Percentiles rank a stretch among this genome's conserved stretches.
Conservation (phyloP, 2,888 invertebrate genomes). For the Drosophila robusta region DNA sequence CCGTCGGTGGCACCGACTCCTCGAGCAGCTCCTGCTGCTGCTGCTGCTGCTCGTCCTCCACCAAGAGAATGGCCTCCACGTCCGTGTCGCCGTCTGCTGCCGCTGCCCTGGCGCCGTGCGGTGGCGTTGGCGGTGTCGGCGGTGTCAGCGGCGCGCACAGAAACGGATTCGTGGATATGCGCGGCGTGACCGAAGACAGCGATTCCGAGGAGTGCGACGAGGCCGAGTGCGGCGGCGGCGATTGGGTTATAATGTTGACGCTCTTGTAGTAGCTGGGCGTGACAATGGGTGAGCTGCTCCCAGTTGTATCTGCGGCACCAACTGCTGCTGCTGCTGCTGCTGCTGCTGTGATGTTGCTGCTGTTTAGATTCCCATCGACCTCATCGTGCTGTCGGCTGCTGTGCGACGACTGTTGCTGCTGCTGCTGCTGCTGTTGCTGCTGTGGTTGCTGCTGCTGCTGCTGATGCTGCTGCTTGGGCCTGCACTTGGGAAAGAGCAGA, state of each 20-base stretch:
- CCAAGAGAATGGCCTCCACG: slow-evolving; percentile 34
- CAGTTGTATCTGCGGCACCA: slow-evolving; percentile 34
- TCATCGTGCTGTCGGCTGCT: slow-evolving; percentile 54
- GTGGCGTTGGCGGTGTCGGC: slow-evolving; percentile 49
- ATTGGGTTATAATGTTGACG: slow-evolving; percentile 82
- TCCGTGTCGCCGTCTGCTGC: slow-evolving; percentile 16
- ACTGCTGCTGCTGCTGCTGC: slow-evolving; percentile 29
- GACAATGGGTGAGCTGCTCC: slow-evolving; percentile 28
- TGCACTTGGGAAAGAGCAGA: slow-evolving; percentile 94
- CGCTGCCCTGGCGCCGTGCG: slow-evolving; percentile 12
- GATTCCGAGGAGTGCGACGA: slow-evolving; percentile 85
- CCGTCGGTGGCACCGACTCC: slow-evolving; percentile 64
- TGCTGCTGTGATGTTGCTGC: slow-evolving; percentile 38
- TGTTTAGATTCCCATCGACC: slow-evolving; percentile 56
- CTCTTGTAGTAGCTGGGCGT: slow-evolving; percentile 74
- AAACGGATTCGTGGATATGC: slow-evolving; percentile 85
- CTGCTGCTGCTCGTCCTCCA: slow-evolving; percentile 29
- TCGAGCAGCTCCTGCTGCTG: slow-evolving; percentile 31
- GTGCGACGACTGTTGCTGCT: slow-evolving; percentile 36
- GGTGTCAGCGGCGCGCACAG: slow-evolving; percentile 75
- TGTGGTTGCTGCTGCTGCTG: slow-evolving; percentile 41
- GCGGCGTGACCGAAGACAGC: slow-evolving; percentile 84
- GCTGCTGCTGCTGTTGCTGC: slow-evolving; percentile 42
- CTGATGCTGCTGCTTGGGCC: slow-evolving; percentile 87
- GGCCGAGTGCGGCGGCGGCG: slow-evolving; percentile 83